Conservation (phyloP, 1,140 invertebrate species). For the Neodiprion pinetum region DNA sequence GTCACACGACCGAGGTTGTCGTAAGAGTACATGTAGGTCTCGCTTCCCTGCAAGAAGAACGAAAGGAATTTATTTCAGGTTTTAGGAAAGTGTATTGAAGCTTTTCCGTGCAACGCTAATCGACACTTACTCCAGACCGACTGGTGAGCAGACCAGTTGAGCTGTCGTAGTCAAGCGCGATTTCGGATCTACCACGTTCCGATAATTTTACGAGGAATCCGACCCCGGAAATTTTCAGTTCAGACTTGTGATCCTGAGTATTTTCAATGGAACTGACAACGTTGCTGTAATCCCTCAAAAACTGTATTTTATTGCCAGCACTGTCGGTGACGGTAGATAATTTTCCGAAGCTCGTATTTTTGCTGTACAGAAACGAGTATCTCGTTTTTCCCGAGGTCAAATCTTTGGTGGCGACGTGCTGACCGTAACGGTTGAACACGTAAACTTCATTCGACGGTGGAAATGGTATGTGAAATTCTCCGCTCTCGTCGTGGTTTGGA, state of each 20-base stretch:
- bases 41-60: constrained; percentile 70
- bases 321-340: constrained; percentile 91
- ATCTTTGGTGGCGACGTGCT: constrained; percentile 93
- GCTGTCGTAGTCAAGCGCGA: constrained; percentile 85
- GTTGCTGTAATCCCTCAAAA: constrained; percentile 89
- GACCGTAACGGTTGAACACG: constrained; percentile 93
- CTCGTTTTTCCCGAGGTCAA: constrained; percentile 89
- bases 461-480: constrained; percentile 92
- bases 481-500: constrained; percentile 86
- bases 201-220: constrained; percentile 84
- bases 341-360: constrained; percentile 95
- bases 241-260: constrained; percentile 90
- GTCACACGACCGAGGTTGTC: constrained; percentile 85
- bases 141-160: constrained; percentile 81
- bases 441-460: constrained; percentile 91
- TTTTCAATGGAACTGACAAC: constrained; percentile 93
- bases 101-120: constrained; percentile 20
- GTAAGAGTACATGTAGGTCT: constrained; percentile 90
- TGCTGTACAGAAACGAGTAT: constrained; percentile 95
- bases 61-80: constrained; percentile 28
- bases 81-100: constrained; percentile 28
- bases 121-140: constrained; percentile 71
- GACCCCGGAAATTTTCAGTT: constrained; percentile 86
- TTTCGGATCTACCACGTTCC: constrained; percentile 81
- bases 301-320: constrained; percentile 91